Base-by-base conservation (phyloP, 30 jellyfish, hydroid and myxozoan species). In the Chrysaora quinquecirrha region DNA sequence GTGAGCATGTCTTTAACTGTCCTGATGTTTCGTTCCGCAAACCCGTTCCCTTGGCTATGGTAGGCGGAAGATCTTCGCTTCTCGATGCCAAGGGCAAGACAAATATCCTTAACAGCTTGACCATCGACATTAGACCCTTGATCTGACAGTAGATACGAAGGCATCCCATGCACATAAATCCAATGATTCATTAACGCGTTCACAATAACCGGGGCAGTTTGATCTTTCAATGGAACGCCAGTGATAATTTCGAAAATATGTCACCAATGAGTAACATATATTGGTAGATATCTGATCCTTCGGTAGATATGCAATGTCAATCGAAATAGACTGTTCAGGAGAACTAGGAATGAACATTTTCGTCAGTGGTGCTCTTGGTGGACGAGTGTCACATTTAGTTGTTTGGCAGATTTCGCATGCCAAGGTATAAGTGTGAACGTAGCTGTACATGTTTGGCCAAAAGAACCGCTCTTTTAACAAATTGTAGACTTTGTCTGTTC, bases 11-110 rank as follows among this genome's bases (percentile, higher is more conserved):
- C 54, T 38, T 38, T 38, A 14, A 38, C 54, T 38, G 54, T 38
- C 54, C 54, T 38, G 54, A 38, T 38, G 14, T 38, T 38, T 38
- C 54, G 6, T 38, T 38, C 54, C 54, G 54, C 54, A 38, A 38
- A 38, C 54, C 54, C 54, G 54, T 38, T 38, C 54, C 54, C 54
- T 38, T 38, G 54, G 54, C 54, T 38, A 38, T 38, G 54, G 54
- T 38, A 38, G 54, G 54, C 54, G 54, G 54, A 38, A 38, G 54
- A 38, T 38, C 54, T 38, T 38, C 54, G 54, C 54, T 38, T 38
- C 54, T 38, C 54, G 54, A 38, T 38, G 54, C 54, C 54, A 38
- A 38, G 54, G 54, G 54, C 54, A 38, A 38, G 54, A 38, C 54
- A 38, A 38, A 38, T 38, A 14, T 38, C 54, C 11, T 38, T 38